Base-by-base conservation (phyloP, 2,888 invertebrate genomes). In the Dynastes maya region DNA sequence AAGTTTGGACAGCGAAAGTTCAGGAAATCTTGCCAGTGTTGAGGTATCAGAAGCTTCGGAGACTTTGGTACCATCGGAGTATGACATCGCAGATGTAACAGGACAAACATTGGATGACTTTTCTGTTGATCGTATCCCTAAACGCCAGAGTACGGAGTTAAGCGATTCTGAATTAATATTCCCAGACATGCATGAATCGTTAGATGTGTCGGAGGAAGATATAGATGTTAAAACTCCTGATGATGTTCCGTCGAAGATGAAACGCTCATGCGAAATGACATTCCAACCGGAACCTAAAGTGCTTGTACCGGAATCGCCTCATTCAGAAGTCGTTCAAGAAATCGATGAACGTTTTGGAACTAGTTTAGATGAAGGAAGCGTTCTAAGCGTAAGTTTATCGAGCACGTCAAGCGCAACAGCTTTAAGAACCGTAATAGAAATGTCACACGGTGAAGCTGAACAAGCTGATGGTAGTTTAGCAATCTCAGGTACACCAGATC, bases 31-130 rank as follows among this genome's bases (percentile, higher is more conserved):
- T 78, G 96, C 95, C 0, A 97, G 97, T 85, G 93, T 97, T 81
- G 97, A 97, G 89, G 93, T 96, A 53, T 97, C 97, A 49, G 98
- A 98, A 88, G 91, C 95, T 37, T 97, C 97, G 0, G 98, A 98
- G 89, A 98, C 98, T 1, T 89, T 98, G 8, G 95, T 98, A 9
- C 96, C 97, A 13, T 97, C 98, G 1, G 94, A 95, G 8, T 94
- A 95, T 85, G 97, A 97, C 87, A 88, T 94, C 70, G 94, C 94
- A 85, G 94, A 95, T 83, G 91, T 95, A 80, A 92, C 93, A 84
- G 93, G 93, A 81, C 91, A 92, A 67, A 91, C 86, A 32, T 83
- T 87, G 2, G 89, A 90, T 51, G 90, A 90, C 63, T 87, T 87
- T 51, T 78, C 78, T 8, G 80, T 82, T 16, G 85, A 83, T 27